Conservation (phyloP, 37 sponge, comb jelly and placozoan species). For the Chondrosia reniformis region DNA sequence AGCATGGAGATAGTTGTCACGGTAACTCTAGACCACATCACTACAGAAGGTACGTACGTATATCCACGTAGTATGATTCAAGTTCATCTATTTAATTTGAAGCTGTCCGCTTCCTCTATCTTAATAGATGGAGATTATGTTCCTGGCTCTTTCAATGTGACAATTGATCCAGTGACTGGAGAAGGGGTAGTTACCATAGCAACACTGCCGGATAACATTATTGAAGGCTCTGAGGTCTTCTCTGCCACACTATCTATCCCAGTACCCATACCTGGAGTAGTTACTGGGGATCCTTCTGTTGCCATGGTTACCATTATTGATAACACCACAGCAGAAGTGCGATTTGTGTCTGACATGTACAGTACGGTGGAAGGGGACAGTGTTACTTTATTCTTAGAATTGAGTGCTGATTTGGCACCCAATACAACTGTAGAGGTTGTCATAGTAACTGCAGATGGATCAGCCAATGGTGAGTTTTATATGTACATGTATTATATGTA, state of each 20-base stretch:
- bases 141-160: neutral
- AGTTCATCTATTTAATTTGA: too few species aligned
- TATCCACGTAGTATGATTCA: neutral
- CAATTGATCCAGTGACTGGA: neutral
- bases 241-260: neutral
- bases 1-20: too few species aligned
- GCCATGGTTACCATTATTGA: neutral
- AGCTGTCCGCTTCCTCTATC: too few species aligned
- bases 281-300: neutral
- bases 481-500: neutral
- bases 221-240: neutral
- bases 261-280: neutral
- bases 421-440: neutral
- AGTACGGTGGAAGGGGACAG: neutral
- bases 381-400: neutral
- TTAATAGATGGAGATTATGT: neutral
- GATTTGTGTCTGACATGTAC: neutral
- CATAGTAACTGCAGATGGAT: neutral
- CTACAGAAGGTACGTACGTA: neutral
- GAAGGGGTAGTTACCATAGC: neutral
- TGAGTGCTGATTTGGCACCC: slow-evolving; percentile 5
- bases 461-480: slow-evolving; percentile 12
- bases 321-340: neutral
- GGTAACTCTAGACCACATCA: too few species aligned
- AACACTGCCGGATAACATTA: neutral